Percentiles rank a stretch among this genome's conserved stretches.
Evolutionary conservation across 92 coral and sea anemone species (phyloP).

Genomic region (Phenganax stokvisi): DNA sequence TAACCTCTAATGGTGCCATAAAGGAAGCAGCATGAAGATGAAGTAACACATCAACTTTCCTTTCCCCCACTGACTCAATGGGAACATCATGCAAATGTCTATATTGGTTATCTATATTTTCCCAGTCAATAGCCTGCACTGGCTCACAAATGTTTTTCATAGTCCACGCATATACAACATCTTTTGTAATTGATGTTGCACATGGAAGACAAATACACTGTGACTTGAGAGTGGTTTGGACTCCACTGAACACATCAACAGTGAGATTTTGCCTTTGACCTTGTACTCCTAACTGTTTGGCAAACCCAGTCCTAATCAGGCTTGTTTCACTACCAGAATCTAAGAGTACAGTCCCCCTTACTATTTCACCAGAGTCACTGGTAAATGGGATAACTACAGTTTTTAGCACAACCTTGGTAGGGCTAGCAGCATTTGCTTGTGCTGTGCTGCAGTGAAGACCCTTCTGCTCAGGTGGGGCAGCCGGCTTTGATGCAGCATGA

Average conservation of each 20-base stretch:
- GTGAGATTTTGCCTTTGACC: constrained; percentile 42
- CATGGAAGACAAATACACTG: constrained; percentile 49
- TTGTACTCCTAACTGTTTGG: constrained; percentile 37
- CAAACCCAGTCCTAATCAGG: constrained; percentile 19
- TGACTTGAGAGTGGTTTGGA: constrained; percentile 44
- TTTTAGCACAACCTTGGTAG: no score
- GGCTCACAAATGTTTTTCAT: constrained; percentile 49
- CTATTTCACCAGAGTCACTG: no score
- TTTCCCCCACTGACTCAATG: constrained; percentile 28
- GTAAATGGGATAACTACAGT: no score
- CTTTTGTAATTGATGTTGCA: constrained; percentile 44
- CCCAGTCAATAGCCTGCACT: constrained; percentile 46
- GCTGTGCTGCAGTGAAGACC: no score
- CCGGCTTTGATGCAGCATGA: no score
- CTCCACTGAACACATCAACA: constrained; percentile 42
- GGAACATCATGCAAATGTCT: constrained; percentile 45
- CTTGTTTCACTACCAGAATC: no score
- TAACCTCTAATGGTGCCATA: constrained; percentile 45
- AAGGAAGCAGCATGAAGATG: constrained; percentile 51
- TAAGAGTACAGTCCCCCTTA: no score
- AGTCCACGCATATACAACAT: constrained; percentile 50
- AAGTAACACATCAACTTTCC: constrained; percentile 44
- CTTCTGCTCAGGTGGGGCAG: no score
- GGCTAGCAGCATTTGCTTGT: no score
- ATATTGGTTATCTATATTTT: constrained; percentile 36